Evolutionary conservation across 2,797 vertebrate species (phyloP).

Genomic region (Melanotaenia boesemani): DNA sequence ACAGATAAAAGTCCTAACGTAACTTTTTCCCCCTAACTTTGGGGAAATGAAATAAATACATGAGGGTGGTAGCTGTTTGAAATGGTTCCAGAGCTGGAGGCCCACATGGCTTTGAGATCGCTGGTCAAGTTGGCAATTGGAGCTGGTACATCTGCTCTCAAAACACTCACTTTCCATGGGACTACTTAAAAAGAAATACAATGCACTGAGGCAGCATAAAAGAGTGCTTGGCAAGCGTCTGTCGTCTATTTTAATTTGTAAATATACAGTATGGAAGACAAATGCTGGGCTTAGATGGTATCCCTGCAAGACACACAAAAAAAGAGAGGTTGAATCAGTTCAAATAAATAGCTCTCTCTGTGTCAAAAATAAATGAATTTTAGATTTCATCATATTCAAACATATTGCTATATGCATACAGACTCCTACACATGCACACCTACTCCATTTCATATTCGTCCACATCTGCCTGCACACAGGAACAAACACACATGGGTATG

Average conservation of each 20-base stretch:
- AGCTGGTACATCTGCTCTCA: constrained; percentile 53
- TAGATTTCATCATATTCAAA: constrained; percentile 44
- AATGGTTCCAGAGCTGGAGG: constrained; percentile 41
- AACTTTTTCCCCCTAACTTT: constrained; percentile 1
- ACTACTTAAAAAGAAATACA: constrained; percentile 63
- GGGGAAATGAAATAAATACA: constrained; percentile 32
- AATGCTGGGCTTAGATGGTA: constrained; percentile 64
- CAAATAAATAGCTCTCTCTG: not conserved
- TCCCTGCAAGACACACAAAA: constrained; percentile 74
- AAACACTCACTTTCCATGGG: constrained; percentile 51
- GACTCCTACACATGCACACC: constrained; percentile 62
- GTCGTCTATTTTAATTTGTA: constrained; percentile 53
- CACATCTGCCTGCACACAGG: constrained; percentile 51
- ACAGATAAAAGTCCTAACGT: constrained; percentile 16
- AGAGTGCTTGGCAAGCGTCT: constrained; percentile 66
- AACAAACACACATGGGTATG: constrained; percentile 45
- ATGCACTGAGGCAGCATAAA: constrained; percentile 70
- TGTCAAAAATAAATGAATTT: constrained; percentile 17
- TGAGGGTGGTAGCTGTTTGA: constrained; percentile 48
- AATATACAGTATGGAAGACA: constrained; percentile 26
- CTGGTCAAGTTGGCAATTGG: constrained; percentile 59
- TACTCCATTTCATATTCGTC: constrained; percentile 45
- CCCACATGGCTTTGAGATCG: constrained; percentile 51
- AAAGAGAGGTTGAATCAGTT: constrained; percentile 37
- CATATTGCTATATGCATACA: constrained; percentile 47